Evolutionary conservation across 64 coral and sea anemone species (phyloP).

Genomic region (Montipora efflorescens): DNA sequence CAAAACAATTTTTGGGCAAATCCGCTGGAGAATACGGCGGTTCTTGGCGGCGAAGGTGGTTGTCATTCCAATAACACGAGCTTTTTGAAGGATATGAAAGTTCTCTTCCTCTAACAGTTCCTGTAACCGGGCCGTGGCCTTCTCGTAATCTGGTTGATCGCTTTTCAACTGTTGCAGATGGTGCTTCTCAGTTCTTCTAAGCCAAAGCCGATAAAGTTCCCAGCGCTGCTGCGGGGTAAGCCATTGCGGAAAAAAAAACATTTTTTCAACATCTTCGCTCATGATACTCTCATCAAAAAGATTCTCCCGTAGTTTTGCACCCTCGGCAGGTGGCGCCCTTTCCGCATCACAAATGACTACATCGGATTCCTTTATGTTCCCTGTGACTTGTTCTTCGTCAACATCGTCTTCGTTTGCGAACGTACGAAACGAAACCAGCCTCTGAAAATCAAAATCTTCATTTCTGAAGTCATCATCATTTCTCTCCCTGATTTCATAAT

Average conservation of each 20-base stretch:
- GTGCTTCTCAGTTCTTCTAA: conserved; percentile 45
- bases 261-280: conserved; percentile 25
- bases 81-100: conserved; percentile 43
- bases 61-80: conserved; percentile 84
- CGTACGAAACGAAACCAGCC: conserved; percentile 34
- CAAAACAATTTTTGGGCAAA: conserved; percentile 75
- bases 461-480: background rate
- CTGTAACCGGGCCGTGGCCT: background rate
- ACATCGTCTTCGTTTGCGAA: conserved; percentile 53
- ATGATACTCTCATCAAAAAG: conserved; percentile 10
- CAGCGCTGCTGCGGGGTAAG: conserved; percentile 4
- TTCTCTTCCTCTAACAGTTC: conserved; percentile 37
- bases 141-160: conserved; percentile 44
- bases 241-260: background rate
- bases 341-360: conserved; percentile 61
- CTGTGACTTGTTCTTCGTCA: background rate
- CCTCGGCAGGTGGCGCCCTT: background rate
- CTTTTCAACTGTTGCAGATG: conserved; percentile 6
- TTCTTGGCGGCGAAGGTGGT: conserved; percentile 83
- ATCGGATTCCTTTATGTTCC: conserved; percentile 33
- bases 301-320: background rate
- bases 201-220: conserved; percentile 80
- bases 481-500: background rate
- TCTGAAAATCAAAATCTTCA: conserved; percentile 12
- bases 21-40: conserved; percentile 55